Conservation (phyloP, 2,797 vertebrate genomes). For the Champsocephalus esox region DNA sequence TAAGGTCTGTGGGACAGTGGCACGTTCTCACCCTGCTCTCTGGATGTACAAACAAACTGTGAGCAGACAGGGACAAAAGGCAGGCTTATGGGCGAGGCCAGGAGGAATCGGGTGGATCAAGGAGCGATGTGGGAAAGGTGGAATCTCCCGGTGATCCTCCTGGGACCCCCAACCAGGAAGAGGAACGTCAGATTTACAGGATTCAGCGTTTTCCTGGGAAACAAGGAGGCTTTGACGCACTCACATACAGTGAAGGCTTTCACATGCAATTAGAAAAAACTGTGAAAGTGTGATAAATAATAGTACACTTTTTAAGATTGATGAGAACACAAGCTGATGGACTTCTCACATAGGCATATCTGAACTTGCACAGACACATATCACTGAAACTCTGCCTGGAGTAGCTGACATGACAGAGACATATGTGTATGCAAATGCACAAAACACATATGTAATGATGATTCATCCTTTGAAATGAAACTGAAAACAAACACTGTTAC, state of each 20-base stretch:
- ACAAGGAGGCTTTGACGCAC: constrained; percentile 57
- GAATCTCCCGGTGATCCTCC: constrained; percentile 78
- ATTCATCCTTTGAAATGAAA: constrained; percentile 33
- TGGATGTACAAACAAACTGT: constrained; percentile 73
- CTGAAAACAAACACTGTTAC: constrained; percentile 5
- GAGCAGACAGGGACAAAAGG: constrained; percentile 70
- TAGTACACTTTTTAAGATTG: constrained; percentile 12
- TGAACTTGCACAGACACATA: constrained; percentile 17
- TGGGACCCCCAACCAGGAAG: constrained; percentile 78
- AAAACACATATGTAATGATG: constrained; percentile 1
- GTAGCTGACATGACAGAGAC: constrained; percentile 4
- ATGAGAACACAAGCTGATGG: constrained; percentile 58
- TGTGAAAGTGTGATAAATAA: constrained; percentile 13
- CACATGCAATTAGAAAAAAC: constrained; percentile 28
- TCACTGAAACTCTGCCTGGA: neutral
- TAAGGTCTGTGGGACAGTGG: constrained; percentile 51
- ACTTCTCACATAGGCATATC: constrained; percentile 60
- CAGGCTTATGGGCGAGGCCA: constrained; percentile 74
- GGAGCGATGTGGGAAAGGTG: constrained; percentile 82
- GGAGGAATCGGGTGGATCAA: constrained; percentile 78
- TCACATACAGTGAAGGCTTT: neutral
- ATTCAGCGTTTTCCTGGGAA: constrained; percentile 79
- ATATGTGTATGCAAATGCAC: constrained; percentile 18
- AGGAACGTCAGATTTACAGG: constrained; percentile 77
- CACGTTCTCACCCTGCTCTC: constrained; percentile 65